Percentiles rank a stretch among this genome's conserved stretches.
phyloP scores from a whole-genome alignment of 2,888 invertebrate species.

The Temnothorax rugatulus region DNA sequence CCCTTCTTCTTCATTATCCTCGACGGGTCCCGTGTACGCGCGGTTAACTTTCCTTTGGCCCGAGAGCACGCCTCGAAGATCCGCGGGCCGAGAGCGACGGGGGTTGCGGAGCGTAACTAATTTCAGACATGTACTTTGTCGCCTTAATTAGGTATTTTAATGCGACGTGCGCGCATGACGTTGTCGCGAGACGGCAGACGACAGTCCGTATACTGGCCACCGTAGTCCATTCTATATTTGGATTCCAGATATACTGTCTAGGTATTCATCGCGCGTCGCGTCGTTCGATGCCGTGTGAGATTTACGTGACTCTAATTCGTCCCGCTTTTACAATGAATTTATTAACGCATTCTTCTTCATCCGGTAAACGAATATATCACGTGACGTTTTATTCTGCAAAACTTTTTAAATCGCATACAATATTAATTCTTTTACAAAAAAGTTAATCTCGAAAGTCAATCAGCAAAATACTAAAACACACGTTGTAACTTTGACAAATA shows the following conservation, averaged over 20 bases:
- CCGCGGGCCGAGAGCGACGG: slow-evolving; percentile 55
- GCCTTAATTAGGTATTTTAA: slow-evolving; percentile 72
- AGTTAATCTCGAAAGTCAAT: not conserved
- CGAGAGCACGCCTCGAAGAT: slow-evolving; percentile 29
- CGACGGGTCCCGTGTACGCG: slow-evolving; percentile 47
- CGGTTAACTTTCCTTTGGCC: slow-evolving; percentile 59
- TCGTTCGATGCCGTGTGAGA: not conserved
- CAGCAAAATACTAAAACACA: not conserved
- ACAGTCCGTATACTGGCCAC: slow-evolving; percentile 45
- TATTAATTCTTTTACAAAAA: not conserved
- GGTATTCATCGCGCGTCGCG: not conserved
- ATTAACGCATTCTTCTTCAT: not conserved
- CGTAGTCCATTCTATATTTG: slow-evolving; percentile 31
- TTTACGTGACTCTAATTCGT: not conserved
- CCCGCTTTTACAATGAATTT: not conserved
- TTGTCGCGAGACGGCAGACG: slow-evolving; percentile 50
- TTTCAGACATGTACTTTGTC: slow-evolving; percentile 67
- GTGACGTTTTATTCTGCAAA: not conserved
- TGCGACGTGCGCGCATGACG: slow-evolving; percentile 61
- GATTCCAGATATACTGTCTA: slow-evolving; percentile 17
- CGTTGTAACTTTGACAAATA: not conserved
- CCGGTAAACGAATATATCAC: not conserved
- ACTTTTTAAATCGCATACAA: not conserved
- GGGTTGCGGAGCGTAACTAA: slow-evolving; percentile 60
- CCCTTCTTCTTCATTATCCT: slow-evolving; percentile 71